These are phyloP conservation scores for Strongylocentrotus purpuratus DNA, from an alignment of 35 echinoderm and acorn worm genomes.

Conservation along the genomic window DNA sequence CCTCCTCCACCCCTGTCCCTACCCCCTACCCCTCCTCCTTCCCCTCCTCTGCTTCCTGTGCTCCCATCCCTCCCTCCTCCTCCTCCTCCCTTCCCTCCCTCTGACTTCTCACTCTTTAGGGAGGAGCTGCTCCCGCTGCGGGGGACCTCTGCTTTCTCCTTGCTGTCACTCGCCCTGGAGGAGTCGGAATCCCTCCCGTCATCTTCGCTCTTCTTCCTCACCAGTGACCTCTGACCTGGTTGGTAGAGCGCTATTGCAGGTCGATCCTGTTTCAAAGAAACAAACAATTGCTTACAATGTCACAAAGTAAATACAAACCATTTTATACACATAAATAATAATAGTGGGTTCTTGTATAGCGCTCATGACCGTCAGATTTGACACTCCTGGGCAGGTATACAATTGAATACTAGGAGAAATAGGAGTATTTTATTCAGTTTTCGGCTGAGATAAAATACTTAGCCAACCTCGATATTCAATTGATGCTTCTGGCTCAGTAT, in stretches of 20 bases:
- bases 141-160: not conserved
- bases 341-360: too few species aligned
- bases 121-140: constrained; percentile 12
- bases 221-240: constrained; percentile 18
- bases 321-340: too few species aligned
- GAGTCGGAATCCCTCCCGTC: not conserved
- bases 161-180: not conserved
- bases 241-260: constrained; percentile 31
- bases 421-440: too few species aligned
- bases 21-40: not conserved
- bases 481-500: too few species aligned
- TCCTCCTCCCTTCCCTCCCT: not conserved
- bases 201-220: not conserved
- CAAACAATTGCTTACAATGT: not conserved
- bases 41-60: not conserved
- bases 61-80: not conserved
- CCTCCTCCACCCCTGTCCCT: not conserved
- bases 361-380: too few species aligned
- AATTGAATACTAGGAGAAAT: too few species aligned
- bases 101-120: constrained; percentile 15
- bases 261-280: not conserved
- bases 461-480: too few species aligned
- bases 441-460: too few species aligned
- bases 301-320: too few species aligned
- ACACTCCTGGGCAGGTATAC: too few species aligned